These are phyloP conservation scores for Podabrus alpinus DNA, from an alignment of 2,888 invertebrate species.

Conservation along the genomic window DNA sequence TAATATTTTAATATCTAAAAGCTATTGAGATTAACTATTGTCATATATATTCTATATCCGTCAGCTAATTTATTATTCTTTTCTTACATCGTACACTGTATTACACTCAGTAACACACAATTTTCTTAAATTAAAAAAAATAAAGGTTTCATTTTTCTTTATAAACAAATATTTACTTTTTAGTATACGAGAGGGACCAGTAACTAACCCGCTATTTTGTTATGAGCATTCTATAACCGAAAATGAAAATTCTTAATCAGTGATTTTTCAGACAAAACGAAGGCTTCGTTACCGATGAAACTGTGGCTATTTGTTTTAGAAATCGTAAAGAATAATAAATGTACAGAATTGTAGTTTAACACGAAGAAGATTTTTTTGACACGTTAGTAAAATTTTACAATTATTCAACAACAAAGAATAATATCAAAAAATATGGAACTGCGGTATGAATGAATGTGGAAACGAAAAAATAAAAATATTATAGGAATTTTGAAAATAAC, in stretches of 20 bases:
- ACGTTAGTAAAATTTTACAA: background rate
- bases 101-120: background rate
- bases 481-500: background rate
- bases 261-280: background rate
- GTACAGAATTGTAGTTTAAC: background rate
- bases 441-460: background rate
- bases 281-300: background rate
- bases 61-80: conserved; percentile 22
- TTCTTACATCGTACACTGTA: background rate
- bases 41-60: conserved; percentile 28
- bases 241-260: too few species aligned
- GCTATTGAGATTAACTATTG: conserved; percentile 29
- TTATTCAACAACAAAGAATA: background rate
- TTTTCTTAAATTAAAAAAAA: background rate
- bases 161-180: background rate
- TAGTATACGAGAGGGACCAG: background rate
- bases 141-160: background rate
- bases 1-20: conserved; percentile 18
- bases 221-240: background rate
- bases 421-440: background rate
- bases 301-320: too few species aligned
- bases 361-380: background rate
- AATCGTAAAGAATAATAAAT: too few species aligned
- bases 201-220: background rate
- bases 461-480: background rate